phyloP scores from a whole-genome alignment of 2,888 invertebrate species.

The Anoncus sp. region DNA sequence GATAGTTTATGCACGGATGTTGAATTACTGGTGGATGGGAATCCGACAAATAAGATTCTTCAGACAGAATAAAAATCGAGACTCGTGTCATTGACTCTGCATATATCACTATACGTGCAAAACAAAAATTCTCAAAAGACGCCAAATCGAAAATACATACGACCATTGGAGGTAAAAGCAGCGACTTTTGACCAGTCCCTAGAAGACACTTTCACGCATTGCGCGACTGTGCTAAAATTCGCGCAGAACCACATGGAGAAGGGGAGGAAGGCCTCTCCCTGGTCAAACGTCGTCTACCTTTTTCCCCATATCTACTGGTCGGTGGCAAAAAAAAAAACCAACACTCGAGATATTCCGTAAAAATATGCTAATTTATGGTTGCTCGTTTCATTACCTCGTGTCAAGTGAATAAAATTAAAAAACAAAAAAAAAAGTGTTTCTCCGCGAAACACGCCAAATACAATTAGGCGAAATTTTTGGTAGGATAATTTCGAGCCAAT shows the following conservation, averaged over 20 bases:
- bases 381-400: constrained; percentile 34
- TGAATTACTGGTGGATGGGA: background rate
- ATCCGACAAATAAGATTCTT: background rate
- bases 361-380: constrained; percentile 57
- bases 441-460: constrained; percentile 22
- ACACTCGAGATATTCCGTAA: constrained; percentile 43
- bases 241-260: background rate
- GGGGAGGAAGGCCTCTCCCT: background rate
- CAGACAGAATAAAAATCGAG: background rate
- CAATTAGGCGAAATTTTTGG: background rate
- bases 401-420: constrained; percentile 13
- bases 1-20: background rate
- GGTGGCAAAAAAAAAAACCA: constrained; percentile 7
- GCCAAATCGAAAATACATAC: background rate
- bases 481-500: background rate
- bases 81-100: constrained; percentile 3
- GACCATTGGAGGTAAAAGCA: too few relatives aligned
- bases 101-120: background rate
- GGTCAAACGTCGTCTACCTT: background rate
- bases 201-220: background rate
- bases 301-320: background rate
- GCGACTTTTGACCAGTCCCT: background rate
- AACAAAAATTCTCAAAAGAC: constrained; percentile 17
- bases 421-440: constrained; percentile 36
- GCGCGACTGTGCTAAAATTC: background rate